A percentile compares a stretch with the other conserved stretches of the same genome.
These are phyloP conservation scores for Lepilemur septentrionalis DNA, from an alignment of 2,797 vertebrate species.

Conservation along the genomic window DNA sequence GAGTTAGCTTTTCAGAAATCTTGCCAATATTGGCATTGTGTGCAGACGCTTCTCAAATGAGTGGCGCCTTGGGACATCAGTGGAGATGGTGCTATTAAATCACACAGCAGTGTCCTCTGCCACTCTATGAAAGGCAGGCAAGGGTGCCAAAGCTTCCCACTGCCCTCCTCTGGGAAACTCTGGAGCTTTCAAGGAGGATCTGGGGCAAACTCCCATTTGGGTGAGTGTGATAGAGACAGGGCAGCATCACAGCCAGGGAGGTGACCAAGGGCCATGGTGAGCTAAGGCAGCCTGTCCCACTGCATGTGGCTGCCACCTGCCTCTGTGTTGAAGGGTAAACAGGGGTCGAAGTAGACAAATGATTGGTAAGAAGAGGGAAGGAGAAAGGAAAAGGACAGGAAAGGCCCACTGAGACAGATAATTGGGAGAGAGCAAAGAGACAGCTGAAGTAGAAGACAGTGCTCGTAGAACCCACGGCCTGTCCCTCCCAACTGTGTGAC, in stretches of 20 bases:
- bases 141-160: rapidly evolving
- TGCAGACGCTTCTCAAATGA: conserved; percentile 65
- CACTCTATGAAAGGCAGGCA: background rate
- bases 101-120: conserved; percentile 41
- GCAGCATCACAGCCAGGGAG: rapidly evolving
- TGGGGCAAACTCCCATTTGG: no score
- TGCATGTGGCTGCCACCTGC: no score
- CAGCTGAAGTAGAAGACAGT: background rate
- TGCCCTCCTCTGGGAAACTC: background rate
- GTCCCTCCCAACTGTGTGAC: background rate
- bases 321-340: background rate
- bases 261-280: background rate
- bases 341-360: background rate
- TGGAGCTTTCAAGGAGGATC: rapidly evolving
- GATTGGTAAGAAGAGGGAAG: background rate
- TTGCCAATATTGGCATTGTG: conserved; percentile 66
- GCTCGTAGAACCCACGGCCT: rapidly evolving
- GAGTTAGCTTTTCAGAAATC: conserved; percentile 60
- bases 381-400: background rate
- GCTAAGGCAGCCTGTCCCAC: background rate
- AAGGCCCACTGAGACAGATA: background rate
- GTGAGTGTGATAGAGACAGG: background rate
- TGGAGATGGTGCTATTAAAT: conserved; percentile 55
- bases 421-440: background rate
- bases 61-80: background rate